Conservation (phyloP, 1,140 invertebrate species). For the Brachionus calyciflorus region DNA sequence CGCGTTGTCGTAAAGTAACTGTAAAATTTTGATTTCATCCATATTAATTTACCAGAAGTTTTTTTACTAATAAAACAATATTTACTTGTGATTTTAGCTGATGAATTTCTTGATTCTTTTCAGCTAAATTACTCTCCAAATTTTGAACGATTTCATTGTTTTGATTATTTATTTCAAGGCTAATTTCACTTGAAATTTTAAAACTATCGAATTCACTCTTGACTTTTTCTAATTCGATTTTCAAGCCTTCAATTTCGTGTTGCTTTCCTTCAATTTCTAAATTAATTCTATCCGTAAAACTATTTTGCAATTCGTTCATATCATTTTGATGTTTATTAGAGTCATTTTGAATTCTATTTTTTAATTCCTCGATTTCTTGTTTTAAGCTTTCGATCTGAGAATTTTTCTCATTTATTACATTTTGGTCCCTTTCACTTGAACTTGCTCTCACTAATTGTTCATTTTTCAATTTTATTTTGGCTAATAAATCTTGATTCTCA, state of each 20-base stretch:
- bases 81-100: background rate
- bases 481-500: conserved; percentile 21
- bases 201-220: background rate
- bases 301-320: background rate
- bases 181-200: background rate
- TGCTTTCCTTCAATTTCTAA: background rate
- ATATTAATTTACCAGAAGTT: no score
- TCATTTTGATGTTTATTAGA: conserved; percentile 11
- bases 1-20: no score
- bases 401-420: background rate
- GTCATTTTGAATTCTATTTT: conserved; percentile 25
- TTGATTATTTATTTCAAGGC: background rate
- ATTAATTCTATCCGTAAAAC: conserved; percentile 4
- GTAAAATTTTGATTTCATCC: no score
- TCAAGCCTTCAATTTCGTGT: conserved; percentile 13
- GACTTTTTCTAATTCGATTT: background rate
- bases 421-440: background rate
- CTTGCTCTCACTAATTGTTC: background rate
- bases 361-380: conserved; percentile 7
- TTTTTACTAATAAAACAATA: background rate
- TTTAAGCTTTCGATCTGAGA: conserved; percentile 1
- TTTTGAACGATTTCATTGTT: background rate
- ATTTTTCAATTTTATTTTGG: conserved; percentile 23
- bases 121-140: background rate
- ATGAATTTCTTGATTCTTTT: background rate